Conservation (phyloP, 2,113 vertebrate species). For the Lethenteron reissneri region DNA sequence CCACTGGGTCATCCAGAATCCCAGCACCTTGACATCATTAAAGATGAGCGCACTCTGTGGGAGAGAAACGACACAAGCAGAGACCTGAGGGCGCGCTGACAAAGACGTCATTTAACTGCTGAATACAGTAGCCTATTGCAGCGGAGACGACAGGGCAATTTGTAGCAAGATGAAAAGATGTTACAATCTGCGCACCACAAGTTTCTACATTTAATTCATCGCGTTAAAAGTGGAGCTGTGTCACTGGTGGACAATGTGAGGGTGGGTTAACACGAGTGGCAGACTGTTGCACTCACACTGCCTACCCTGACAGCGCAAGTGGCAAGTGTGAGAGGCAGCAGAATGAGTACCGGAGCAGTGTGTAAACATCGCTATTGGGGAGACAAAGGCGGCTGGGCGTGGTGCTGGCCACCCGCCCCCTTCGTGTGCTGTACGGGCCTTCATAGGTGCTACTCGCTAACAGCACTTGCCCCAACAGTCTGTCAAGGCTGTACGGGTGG, state of each 20-base stretch:
- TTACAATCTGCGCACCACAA: background rate
- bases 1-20: slow-evolving; percentile 90
- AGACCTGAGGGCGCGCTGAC: background rate
- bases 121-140: no score
- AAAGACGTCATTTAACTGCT: background rate
- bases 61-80: slow-evolving; percentile 11
- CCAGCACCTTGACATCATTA: slow-evolving; percentile 48
- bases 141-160: no score
- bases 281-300: no score
- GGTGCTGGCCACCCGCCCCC: background rate
- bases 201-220: background rate
- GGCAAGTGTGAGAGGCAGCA: no score
- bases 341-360: no score
- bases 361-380: no score
- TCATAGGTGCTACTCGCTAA: background rate
- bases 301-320: no score
- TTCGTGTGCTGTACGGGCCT: background rate
- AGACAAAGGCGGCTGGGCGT: no score
- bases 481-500: background rate
- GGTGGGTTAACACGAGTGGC: no score
- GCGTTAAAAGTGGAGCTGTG: background rate
- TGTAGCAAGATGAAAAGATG: background rate
- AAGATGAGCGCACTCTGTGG: slow-evolving; percentile 72
- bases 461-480: background rate
- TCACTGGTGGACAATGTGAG: background rate